Evolutionary conservation across 2,888 invertebrate species (phyloP).

Genomic region (Tenthredo notha): DNA sequence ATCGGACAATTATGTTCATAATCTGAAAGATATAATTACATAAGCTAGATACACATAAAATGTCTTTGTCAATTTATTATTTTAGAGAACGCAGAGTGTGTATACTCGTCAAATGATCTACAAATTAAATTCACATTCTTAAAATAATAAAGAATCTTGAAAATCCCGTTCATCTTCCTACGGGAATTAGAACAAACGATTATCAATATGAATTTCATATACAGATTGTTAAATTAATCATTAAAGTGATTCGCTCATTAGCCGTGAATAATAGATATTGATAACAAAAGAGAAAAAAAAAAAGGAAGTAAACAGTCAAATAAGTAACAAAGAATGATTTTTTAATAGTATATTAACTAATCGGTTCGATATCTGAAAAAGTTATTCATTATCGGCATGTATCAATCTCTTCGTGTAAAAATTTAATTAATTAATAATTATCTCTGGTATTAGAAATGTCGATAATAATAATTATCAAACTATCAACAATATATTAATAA

Average conservation of each 20-base stretch:
- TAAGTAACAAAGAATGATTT: neutral
- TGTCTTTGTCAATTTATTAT: neutral
- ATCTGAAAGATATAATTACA: neutral
- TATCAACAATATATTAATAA: neutral
- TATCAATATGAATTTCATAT: conserved; percentile 13
- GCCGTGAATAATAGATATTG: neutral
- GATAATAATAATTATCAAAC: neutral
- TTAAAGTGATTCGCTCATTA: neutral
- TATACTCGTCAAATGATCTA: conserved; percentile 4
- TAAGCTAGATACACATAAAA: neutral
- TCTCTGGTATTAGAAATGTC: neutral
- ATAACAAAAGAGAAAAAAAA: neutral
- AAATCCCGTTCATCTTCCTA: neutral
- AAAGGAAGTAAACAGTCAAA: neutral
- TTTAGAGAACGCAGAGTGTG: neutral
- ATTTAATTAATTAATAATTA: neutral
- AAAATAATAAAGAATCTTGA: neutral
- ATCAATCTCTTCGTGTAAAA: neutral
- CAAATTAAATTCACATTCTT: neutral
- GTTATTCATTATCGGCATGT: neutral
- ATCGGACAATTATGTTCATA: neutral
- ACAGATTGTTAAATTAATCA: neutral
- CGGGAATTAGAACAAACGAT: conserved; percentile 2
- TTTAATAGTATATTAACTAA: neutral
- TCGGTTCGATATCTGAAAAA: neutral